Base-by-base conservation (phyloP, 1,140 invertebrate genomes). In the Philotrypesis tridentata region DNA sequence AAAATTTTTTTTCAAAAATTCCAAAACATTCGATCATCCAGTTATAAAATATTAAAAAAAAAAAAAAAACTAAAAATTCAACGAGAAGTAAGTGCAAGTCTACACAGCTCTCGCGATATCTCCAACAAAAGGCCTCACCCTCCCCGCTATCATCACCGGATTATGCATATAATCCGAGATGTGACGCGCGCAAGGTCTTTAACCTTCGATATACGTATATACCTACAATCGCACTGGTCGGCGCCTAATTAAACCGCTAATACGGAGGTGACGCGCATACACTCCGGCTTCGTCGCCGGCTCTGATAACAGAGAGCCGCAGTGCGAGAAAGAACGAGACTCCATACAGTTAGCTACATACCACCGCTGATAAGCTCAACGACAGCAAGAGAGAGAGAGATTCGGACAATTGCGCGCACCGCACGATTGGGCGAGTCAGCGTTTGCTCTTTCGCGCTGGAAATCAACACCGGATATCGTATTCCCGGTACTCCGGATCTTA, bases 241-340 rank as follows among this genome's bases (percentile, higher is more conserved):
- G 68, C 76, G 76, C 31, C 55, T 80, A 80, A 80, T 80, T 80
- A 80, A 80, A 73, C 70, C n/a, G n/a, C n/a, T 48, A 65, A 72
- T 65, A 31, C 33, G 78, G 33, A 73, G 70, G 70, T 73, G 78
- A 80, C 70, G 70, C 63, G 78, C 31, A 8, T 65, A 11, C n/a
- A n/a, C 23, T 65, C 9, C 27, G 37, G 67, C 77, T 70, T 40
- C 25, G 78, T 73, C 48, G 78, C 27, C 23, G 73, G 40, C 40
- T 80, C 70, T 55, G 78, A 80, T 80, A 80, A 80, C 29, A 68
- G 31, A 25, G 7, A 37, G 40, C 27, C 37, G 65, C 33, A 5
- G 29, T 12, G 5, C 4, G n/a, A 78, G 43, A 33, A 12, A 29
- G 43, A 27, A 33, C 40, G 29, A 67, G 40, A 14, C 40, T 70